phyloP scores from a whole-genome alignment of 2,888 invertebrate species.

The Caenorhabditis macrosperma region DNA sequence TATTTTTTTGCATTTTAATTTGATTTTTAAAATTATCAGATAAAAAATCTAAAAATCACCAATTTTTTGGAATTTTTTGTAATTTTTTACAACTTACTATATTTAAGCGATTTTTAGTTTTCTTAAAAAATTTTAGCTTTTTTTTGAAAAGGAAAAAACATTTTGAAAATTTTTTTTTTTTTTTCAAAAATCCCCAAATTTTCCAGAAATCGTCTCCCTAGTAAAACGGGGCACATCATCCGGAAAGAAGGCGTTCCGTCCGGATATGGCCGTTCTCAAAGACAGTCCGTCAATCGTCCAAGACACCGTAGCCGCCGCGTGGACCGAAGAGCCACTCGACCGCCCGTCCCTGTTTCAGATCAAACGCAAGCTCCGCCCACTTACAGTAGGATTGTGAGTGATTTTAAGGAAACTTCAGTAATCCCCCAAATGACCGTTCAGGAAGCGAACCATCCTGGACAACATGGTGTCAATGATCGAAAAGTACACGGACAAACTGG shows the following conservation, averaged over 20 bases:
- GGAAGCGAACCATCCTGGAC: slow-evolving; percentile 89
- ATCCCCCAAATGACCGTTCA: slow-evolving; percentile 1
- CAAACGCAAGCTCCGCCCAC: slow-evolving; percentile 54
- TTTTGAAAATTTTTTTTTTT: too few species aligned
- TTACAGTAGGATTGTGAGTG: slow-evolving; percentile 63
- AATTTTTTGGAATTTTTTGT: too few species aligned
- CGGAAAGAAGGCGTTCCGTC: slow-evolving; percentile 60
- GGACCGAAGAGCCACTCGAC: slow-evolving; percentile 63
- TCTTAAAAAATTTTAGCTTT: too few species aligned
- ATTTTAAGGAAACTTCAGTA: not conserved
- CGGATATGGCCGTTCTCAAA: slow-evolving; percentile 57
- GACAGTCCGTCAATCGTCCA: slow-evolving; percentile 53
- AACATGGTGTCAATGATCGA: slow-evolving; percentile 99
- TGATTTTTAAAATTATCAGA: too few species aligned
- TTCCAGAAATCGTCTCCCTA: slow-evolving; percentile 59
- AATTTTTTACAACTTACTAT: too few species aligned
- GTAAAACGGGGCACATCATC: slow-evolving; percentile 37
- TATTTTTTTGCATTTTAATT: too few species aligned
- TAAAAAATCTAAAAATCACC: too few species aligned
- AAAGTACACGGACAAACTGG: slow-evolving; percentile 93
- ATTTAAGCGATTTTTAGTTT: too few species aligned
- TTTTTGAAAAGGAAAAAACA: too few species aligned
- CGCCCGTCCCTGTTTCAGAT: slow-evolving; percentile 63
- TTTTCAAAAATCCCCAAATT: too few species aligned
- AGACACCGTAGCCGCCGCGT: slow-evolving; percentile 59